These are phyloP conservation scores for Adela reaumurella DNA, from an alignment of 2,888 invertebrate genomes.

Conservation along the genomic window DNA sequence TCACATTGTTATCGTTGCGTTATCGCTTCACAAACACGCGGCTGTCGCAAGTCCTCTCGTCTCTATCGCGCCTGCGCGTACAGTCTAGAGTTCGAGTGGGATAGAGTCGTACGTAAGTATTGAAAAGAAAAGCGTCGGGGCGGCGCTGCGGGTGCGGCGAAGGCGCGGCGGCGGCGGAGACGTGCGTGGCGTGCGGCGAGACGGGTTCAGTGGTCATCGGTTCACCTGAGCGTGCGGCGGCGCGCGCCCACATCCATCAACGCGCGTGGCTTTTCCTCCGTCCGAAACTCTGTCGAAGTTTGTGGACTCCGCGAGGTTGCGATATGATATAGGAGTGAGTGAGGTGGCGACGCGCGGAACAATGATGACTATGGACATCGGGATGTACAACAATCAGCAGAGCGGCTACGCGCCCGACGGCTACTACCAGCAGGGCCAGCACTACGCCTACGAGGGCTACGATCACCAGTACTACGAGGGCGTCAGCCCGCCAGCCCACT, in stretches of 20 bases:
- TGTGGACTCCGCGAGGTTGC: neutral
- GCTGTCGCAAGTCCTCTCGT: conserved; percentile 15
- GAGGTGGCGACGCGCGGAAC: conserved; percentile 18
- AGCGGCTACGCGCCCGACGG: conserved; percentile 48
- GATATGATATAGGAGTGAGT: no score
- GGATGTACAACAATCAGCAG: conserved; percentile 71
- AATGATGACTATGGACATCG: conserved; percentile 82
- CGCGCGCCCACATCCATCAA: conserved; percentile 18
- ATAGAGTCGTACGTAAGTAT: no score
- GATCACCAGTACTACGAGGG: conserved; percentile 38
- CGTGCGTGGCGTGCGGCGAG: conserved; percentile 17
- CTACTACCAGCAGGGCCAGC: conserved; percentile 52
- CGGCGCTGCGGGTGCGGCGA: no score
- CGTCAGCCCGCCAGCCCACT: conserved; percentile 37
- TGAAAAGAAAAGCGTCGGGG: no score
- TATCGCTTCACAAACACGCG: neutral
- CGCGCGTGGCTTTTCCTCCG: no score
- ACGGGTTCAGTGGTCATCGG: conserved; percentile 38
- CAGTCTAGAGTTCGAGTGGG: conserved; percentile 30
- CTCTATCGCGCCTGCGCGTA: conserved; percentile 20
- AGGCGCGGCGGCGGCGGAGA: neutral
- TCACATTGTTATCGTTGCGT: conserved; percentile 11
- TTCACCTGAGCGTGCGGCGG: conserved; percentile 37
- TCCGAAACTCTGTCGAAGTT: neutral
- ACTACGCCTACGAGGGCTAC: conserved; percentile 41